phyloP scores from a whole-genome alignment of 2,797 vertebrate species.

The Perodicticus potto region DNA sequence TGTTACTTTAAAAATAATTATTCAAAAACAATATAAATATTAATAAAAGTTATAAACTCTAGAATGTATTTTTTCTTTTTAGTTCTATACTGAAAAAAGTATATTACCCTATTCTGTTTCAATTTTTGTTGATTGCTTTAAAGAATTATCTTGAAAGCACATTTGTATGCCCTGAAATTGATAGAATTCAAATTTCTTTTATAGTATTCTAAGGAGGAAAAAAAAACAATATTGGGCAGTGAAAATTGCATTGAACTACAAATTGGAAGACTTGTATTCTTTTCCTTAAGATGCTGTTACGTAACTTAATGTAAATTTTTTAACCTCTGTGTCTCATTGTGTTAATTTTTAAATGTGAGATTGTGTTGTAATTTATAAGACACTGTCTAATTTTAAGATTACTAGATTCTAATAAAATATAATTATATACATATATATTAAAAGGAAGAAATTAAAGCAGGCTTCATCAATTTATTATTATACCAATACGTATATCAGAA shows the following conservation, averaged over 20 bases:
- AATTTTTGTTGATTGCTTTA: conserved; percentile 37
- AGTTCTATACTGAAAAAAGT: not conserved
- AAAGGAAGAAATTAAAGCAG: conserved; percentile 1
- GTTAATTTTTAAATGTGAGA: conserved; percentile 12
- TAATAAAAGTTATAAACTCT: conserved; percentile 35
- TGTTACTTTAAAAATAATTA: conserved; percentile 32
- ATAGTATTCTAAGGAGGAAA: conserved; percentile 23
- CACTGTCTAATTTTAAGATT: conserved; percentile 31
- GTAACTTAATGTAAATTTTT: not conserved
- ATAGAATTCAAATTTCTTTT: conserved; percentile 47
- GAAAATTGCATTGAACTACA: conserved; percentile 9
- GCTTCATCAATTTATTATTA: not conserved
- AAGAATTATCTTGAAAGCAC: conserved; percentile 8
- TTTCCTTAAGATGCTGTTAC: not conserved
- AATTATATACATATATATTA: not conserved
- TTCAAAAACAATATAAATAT: conserved; percentile 44
- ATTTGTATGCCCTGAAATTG: not conserved
- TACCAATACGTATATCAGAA: not conserved
- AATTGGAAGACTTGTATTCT: conserved; percentile 16
- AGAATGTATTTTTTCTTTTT: conserved; percentile 19
- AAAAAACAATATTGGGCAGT: not conserved
- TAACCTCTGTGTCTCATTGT: not conserved
- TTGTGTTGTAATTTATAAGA: conserved; percentile 48
- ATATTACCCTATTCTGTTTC: not conserved
- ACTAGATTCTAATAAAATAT: not conserved